phyloP scores from a whole-genome alignment of 2,113 vertebrate genomes.

The Eurypyga helias region DNA sequence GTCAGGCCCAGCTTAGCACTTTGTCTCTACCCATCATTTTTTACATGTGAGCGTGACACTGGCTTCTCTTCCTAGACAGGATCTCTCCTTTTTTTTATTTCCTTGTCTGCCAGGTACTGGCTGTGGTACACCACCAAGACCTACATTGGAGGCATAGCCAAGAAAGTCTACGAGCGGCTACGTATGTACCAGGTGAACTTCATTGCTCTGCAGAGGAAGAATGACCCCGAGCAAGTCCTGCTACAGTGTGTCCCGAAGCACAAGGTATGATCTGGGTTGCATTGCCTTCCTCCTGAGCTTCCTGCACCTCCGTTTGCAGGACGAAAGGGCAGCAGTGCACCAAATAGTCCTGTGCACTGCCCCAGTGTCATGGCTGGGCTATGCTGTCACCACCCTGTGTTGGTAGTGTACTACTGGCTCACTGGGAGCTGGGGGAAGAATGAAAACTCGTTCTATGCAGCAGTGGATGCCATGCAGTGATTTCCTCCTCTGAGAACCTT shows the following conservation, averaged over 20 bases:
- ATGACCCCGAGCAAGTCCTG: slow-evolving; percentile 90
- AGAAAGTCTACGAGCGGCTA: slow-evolving; percentile 88
- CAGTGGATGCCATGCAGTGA: background rate
- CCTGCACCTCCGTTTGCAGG: background rate
- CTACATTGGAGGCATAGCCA: slow-evolving; percentile 86
- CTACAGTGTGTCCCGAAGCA: slow-evolving; percentile 90
- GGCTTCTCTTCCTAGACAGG: background rate
- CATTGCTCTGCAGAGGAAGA: slow-evolving; percentile 90
- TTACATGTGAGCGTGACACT: background rate
- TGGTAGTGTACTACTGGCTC: background rate
- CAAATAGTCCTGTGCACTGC: background rate
- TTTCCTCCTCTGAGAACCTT: background rate
- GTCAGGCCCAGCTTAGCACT: background rate
- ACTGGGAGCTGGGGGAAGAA: background rate
- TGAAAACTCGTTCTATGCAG: background rate
- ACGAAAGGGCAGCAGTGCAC: background rate
- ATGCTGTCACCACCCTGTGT: background rate
- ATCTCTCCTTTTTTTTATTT: background rate
- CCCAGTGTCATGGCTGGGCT: background rate
- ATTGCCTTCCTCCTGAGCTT: background rate
- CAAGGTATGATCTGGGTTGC: slow-evolving; percentile 77
- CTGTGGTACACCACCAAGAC: slow-evolving; percentile 92
- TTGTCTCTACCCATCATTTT: background rate
- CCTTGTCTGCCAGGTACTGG: slow-evolving; percentile 88
- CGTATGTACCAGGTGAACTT: slow-evolving; percentile 94